Conservation (phyloP, 2,113 vertebrate species). For the Megaceryle maxima region DNA sequence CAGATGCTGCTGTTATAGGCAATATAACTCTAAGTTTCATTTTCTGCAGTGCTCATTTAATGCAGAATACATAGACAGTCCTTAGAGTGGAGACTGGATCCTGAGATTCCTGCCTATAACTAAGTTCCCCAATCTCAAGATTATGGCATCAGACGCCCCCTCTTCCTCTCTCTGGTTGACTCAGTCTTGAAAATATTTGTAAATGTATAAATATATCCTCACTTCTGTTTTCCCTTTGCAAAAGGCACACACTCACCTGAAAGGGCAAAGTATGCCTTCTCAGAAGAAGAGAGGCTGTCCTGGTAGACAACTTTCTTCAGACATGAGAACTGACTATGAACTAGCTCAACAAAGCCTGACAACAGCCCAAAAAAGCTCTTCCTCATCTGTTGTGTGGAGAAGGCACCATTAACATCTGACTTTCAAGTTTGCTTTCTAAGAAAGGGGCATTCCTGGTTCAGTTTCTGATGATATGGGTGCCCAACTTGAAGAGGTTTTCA, state of each 20-base stretch:
- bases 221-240: neutral
- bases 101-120: neutral
- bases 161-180: neutral
- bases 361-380: neutral
- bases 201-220: neutral
- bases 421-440: neutral
- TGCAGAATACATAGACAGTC: neutral
- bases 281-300: neutral
- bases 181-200: neutral
- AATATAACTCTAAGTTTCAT: slow-evolving; percentile 5
- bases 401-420: neutral
- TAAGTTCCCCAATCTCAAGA: neutral
- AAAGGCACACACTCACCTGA: neutral
- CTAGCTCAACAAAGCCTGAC: neutral
- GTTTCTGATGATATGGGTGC: neutral
- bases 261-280: neutral
- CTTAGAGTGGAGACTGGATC: neutral
- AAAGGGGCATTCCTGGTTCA: neutral
- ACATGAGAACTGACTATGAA: neutral
- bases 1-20: slow-evolving; percentile 37
- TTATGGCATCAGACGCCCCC: neutral
- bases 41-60: slow-evolving; percentile 25
- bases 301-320: neutral
- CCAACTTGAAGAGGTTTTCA: neutral
- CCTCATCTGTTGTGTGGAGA: neutral